Conservation (phyloP, 2,797 vertebrate species). For the Esox masquinongy region DNA sequence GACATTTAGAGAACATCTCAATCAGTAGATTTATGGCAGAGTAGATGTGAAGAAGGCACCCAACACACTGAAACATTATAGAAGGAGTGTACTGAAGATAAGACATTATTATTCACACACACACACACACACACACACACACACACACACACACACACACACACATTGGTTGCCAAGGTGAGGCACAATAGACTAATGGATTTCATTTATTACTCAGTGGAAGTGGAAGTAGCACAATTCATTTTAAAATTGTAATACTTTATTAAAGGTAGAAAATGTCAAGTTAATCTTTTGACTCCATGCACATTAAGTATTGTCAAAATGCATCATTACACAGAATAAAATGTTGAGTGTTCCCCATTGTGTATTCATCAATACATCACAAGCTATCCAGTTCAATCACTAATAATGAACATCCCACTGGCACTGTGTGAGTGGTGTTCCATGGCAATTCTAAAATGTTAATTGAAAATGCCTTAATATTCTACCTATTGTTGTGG, state of each 20-base stretch:
- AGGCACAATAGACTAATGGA: conserved; percentile 30
- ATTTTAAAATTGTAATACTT: conserved; percentile 39
- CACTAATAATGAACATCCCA: conserved; percentile 12
- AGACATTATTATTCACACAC: conserved; percentile 26
- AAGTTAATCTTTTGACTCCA: conserved; percentile 32
- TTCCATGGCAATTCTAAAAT: conserved; percentile 16
- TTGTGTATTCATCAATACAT: conserved; percentile 20
- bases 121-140: neutral
- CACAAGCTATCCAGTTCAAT: conserved; percentile 18
- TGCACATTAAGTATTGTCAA: conserved; percentile 27
- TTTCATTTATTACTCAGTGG: conserved; percentile 32
- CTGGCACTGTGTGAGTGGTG: neutral
- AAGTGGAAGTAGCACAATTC: conserved; percentile 30
- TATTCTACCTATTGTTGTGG: neutral
- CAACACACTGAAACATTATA: conserved; percentile 15
- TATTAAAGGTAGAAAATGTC: conserved; percentile 30
- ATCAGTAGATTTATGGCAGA: neutral
- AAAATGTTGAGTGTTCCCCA: conserved; percentile 7
- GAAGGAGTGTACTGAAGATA: conserved; percentile 11
- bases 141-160: conserved; percentile 10
- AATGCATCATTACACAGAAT: conserved; percentile 25
- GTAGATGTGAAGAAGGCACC: neutral
- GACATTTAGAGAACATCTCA: neutral
- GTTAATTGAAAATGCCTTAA: conserved; percentile 2
- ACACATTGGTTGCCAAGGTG: conserved; percentile 6